Percentiles rank a stretch among this genome's conserved stretches.
phyloP scores from a whole-genome alignment of 2,888 invertebrate genomes.

The Idaea aversata region DNA sequence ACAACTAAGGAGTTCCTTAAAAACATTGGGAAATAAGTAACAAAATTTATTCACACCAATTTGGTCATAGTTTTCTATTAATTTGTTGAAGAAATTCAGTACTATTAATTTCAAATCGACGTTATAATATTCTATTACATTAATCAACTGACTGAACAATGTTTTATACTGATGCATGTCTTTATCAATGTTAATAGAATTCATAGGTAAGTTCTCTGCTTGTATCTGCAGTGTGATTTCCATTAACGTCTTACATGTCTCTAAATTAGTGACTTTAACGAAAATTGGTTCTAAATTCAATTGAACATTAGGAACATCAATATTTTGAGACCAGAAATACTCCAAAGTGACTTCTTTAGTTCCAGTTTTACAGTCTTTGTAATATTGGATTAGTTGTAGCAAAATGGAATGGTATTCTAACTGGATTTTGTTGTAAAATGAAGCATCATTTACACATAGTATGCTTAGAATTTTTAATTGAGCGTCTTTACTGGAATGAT shows the following conservation, averaged over 20 bases:
- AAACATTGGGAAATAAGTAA: slow-evolving; percentile 44
- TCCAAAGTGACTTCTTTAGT: slow-evolving; percentile 47
- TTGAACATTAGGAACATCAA: slow-evolving; percentile 56
- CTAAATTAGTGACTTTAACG: slow-evolving; percentile 54
- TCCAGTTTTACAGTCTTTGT: slow-evolving; percentile 43
- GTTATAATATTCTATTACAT: slow-evolving; percentile 58
- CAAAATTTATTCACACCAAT: slow-evolving; percentile 46
- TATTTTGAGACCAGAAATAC: slow-evolving; percentile 68
- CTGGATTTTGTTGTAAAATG: slow-evolving; percentile 71
- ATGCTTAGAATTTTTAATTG: slow-evolving; percentile 79
- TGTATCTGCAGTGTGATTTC: slow-evolving; percentile 58
- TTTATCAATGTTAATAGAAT: slow-evolving; percentile 49
- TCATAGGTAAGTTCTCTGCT: slow-evolving; percentile 56
- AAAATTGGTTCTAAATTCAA: slow-evolving; percentile 65
- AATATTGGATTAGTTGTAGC: slow-evolving; percentile 63
- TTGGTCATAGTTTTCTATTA: slow-evolving; percentile 55
- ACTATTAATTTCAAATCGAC: slow-evolving; percentile 58
- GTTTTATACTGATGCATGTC: slow-evolving; percentile 37
- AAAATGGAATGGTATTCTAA: slow-evolving; percentile 71
- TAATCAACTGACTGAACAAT: slow-evolving; percentile 45
- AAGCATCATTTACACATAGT: slow-evolving; percentile 71
- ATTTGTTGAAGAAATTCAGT: slow-evolving; percentile 56
- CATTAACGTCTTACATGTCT: slow-evolving; percentile 58
- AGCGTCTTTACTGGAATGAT: slow-evolving; percentile 73
- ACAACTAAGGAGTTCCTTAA: slow-evolving; percentile 42